phyloP scores from a whole-genome alignment of 2,113 vertebrate genomes.

The Deroptyus accipitrinus region DNA sequence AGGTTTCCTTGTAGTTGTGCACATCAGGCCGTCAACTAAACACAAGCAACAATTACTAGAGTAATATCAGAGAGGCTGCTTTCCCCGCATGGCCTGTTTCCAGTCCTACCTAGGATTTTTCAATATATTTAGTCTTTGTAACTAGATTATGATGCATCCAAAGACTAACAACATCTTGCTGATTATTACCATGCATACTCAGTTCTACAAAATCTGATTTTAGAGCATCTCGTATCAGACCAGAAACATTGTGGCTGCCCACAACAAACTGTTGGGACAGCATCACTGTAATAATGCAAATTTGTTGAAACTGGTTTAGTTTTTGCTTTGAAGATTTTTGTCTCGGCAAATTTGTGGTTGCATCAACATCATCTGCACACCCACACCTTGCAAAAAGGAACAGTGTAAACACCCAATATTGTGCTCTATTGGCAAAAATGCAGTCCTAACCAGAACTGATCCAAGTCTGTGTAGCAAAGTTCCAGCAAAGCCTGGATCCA shows the following conservation, averaged over 20 bases:
- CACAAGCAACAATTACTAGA: neutral
- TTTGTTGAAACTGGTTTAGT: neutral
- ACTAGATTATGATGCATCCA: neutral
- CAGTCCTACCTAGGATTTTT: neutral
- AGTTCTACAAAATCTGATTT: neutral
- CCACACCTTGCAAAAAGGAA: neutral
- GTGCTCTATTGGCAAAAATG: neutral
- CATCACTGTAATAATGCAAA: neutral
- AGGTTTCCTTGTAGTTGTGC: neutral
- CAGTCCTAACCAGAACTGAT: neutral
- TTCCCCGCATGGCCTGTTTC: neutral
- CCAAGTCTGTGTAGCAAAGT: neutral
- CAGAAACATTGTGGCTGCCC: neutral
- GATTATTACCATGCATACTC: neutral
- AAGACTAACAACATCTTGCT: neutral
- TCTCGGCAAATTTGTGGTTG: neutral
- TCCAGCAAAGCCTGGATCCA: neutral
- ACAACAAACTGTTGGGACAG: neutral
- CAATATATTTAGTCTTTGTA: neutral
- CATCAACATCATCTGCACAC: neutral
- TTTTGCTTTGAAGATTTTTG: neutral
- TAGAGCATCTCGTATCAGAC: neutral
- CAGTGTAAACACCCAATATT: neutral
- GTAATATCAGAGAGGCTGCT: neutral
- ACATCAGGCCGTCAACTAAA: neutral